Evolutionary conservation across 2,888 invertebrate species (phyloP), one percentile per base, ranked within the genome.

Genomic region (Corbicula japonica): DNA sequence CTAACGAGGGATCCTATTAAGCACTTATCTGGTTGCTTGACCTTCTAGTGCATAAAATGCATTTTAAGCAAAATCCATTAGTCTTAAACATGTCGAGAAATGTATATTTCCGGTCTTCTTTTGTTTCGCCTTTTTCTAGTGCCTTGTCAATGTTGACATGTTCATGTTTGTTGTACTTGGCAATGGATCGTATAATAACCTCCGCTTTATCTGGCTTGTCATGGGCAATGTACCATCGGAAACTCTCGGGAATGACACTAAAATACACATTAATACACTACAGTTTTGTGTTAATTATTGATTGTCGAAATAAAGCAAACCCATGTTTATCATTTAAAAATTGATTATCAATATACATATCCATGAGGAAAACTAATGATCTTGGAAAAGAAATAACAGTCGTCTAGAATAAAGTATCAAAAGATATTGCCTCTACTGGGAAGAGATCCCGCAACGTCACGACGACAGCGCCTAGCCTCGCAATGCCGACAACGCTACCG

Each of bases 221-320:
- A 60, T 74, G 79, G 2, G 74, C 35, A 18, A 79, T 28, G 28
- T 74, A 74, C 79, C 79, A 79, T 18, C 79, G 69, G 52, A 79
- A 79, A 65, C 79, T 79, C 30, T 79, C 79, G 3, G 73, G 74
- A n/a, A 71, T 52, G 23, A 44, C 38, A 44, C 76, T 76, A 18
- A n/a, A 66, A 66, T 32, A 26, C 8, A 38, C 26, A 21, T 28
- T 10, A 26, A 28, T 21, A 41, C 6, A 61, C 5, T 10, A 3
- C 30, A 32, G 21, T 12, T 15, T 21, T 50, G 50, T 50, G 50
- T 21, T 8, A 10, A 8, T 15, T 6, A 23, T 15, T 8, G 21
- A 23, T 8, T 10, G 5, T 54, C 8, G 4, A 4, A 54, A 21
- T 26, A 54, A 15, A 18, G 10, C n/a, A 46, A 10, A 5, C 18